Conservation (phyloP, 2,797 vertebrate species). For the Girardinus metallicus region DNA sequence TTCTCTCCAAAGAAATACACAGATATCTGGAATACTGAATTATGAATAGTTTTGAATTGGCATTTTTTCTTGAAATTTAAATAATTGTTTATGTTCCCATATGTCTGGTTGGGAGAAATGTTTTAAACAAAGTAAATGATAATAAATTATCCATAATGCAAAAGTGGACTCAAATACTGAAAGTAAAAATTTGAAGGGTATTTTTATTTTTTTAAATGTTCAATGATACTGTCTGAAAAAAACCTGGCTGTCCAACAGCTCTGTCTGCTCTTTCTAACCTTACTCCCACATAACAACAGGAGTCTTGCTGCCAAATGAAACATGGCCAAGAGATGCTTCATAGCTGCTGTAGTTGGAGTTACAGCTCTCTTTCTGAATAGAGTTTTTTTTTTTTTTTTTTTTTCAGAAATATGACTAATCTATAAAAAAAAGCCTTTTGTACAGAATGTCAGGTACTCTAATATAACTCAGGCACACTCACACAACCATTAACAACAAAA, state of each 20-base stretch:
- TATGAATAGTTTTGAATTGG: background rate
- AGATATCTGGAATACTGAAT: background rate
- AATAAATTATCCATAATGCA: too few relatives aligned
- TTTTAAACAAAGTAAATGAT: background rate
- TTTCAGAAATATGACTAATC: conserved; percentile 57
- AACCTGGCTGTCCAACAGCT: conserved; percentile 4
- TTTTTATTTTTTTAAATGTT: background rate
- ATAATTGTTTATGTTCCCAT: background rate
- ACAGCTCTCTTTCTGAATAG: conserved; percentile 50
- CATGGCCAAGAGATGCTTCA: conserved; percentile 38
- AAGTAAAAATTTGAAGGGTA: background rate
- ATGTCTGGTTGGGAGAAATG: background rate
- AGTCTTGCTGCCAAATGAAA: conserved; percentile 47
- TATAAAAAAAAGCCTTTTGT: conserved; percentile 19
- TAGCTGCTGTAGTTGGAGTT: conserved; percentile 32
- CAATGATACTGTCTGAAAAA: background rate
- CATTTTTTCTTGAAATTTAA: background rate
- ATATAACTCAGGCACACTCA: conserved; percentile 3
- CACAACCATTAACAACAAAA: background rate
- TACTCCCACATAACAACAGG: conserved; percentile 29
- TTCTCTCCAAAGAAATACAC: background rate
- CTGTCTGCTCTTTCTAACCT: conserved; percentile 48
- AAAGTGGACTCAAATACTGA: background rate
- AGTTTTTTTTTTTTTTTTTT: conserved; percentile 43
- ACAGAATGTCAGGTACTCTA: conserved; percentile 11